Base-by-base conservation (phyloP, 2,888 invertebrate genomes). In the Lottia scabra region DNA sequence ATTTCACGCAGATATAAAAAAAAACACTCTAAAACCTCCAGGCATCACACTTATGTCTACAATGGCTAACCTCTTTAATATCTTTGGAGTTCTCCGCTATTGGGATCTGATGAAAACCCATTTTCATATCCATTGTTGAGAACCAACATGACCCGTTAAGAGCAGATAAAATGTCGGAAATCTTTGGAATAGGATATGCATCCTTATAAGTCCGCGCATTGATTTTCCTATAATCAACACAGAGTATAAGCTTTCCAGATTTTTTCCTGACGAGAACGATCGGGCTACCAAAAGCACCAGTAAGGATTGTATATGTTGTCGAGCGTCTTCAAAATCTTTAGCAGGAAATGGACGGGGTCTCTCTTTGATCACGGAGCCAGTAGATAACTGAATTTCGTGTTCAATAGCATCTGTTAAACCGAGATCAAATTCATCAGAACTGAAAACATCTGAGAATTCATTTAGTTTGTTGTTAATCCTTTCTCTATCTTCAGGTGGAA, bases 231-330 rank as follows among this genome's bases (percentile, higher is more conserved):
- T 71, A 71, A 43, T 67, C 67, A 0, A 23, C 6, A 43, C 67
- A 65, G 19, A 72, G 15, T 19, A 68, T 30, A 13, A 72, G 30
- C 13, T 56, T 27, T 8, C 56, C 38, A 30, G 46, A 38, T 19
- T 27, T 26, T 46, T 67, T 72, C 16, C 64, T 13, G 6, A 63
- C 63, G n/a, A 71, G 30, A 6, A 71, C 67, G 46, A 71, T 70
- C 5, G 65, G 38, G 27, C 30, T 48, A 2, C 44, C 43, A 23
- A 15, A 66, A 26, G 66, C 63, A 16, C 65, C 48, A 16, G n/a
- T 12, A 48, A 12, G 4, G 48, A 48, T 12, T 48, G 48, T 5
- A 48, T 48, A 12, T 48, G 48, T 48, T 12, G 10, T 5, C 48
- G 48, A 0, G 27, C 23, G 4, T 71, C 71, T 16, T 71, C 66